phyloP scores from a whole-genome alignment of 1,140 invertebrate species.

The Aphaenogaster rudis region DNA sequence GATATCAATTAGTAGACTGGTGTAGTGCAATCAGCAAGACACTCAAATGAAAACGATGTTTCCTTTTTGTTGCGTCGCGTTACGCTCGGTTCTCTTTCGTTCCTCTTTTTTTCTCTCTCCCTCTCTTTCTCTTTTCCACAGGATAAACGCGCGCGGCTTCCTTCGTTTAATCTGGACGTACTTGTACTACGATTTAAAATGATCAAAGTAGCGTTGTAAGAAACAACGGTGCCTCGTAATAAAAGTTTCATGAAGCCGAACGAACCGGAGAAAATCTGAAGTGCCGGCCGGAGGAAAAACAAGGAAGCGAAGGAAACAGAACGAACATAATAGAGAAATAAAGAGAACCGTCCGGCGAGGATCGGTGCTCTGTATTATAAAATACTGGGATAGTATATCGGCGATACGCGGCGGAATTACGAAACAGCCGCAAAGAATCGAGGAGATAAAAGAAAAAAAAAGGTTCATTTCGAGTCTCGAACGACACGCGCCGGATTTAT shows the following conservation, averaged over 20 bases:
- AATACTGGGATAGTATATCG: not conserved
- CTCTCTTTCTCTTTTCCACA: not conserved
- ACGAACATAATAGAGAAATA: conserved; percentile 61
- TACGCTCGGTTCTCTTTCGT: not conserved
- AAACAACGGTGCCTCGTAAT: conserved; percentile 57
- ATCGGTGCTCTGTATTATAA: conserved; percentile 55
- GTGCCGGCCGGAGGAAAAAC: conserved; percentile 45
- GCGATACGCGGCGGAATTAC: conserved; percentile 39
- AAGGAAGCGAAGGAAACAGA: conserved; percentile 42
- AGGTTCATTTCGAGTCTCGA: conserved; percentile 4
- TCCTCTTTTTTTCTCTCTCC: not conserved
- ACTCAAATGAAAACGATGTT: conserved; percentile 40
- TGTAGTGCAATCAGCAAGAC: conserved; percentile 35
- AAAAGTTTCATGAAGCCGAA: conserved; percentile 64
- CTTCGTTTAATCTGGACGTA: conserved; percentile 55
- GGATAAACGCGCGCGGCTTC: conserved; percentile 46
- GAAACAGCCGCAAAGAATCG: conserved; percentile 11
- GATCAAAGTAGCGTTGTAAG: conserved; percentile 60
- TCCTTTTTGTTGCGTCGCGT: conserved; percentile 11
- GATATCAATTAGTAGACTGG: conserved; percentile 53
- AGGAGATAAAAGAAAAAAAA: no score
- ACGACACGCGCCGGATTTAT: conserved; percentile 38
- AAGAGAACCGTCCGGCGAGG: conserved; percentile 51
- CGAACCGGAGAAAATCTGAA: conserved; percentile 57
- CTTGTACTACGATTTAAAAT: conserved; percentile 58